phyloP scores from a whole-genome alignment of 1,140 invertebrate genomes.

The Holotrichia oblita region DNA sequence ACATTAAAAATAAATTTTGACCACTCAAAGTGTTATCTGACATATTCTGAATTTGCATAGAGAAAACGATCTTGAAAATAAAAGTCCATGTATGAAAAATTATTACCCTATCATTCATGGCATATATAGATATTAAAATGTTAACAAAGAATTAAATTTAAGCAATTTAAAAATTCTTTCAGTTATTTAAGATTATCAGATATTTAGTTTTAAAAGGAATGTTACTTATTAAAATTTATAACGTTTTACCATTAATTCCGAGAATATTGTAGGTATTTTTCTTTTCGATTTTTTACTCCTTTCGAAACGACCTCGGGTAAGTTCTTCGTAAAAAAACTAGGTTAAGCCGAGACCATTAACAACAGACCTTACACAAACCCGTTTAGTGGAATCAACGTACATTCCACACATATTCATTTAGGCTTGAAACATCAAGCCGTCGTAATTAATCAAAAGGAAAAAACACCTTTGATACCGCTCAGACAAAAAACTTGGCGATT shows the following conservation, averaged over 20 bases:
- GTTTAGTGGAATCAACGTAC: neutral
- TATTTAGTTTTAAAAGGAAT: neutral
- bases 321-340: neutral
- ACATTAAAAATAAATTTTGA: no score
- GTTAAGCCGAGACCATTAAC: neutral
- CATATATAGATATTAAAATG: no score
- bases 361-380: neutral
- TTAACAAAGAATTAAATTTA: no score
- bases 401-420: conserved; percentile 29
- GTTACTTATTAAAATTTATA: neutral
- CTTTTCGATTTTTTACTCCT: neutral
- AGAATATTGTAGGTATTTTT: neutral
- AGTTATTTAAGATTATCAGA: no score
- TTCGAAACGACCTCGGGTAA: neutral
- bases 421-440: conserved; percentile 12
- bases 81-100: no score
- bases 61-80: no score
- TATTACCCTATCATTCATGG: no score
- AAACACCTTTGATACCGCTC: neutral
- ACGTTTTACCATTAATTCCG: neutral
- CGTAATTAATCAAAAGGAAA: conserved; percentile 30
- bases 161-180: no score
- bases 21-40: no score
- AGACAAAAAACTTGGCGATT: neutral
- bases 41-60: no score